These are phyloP conservation scores for Notechis scutatus DNA, from an alignment of 2,113 vertebrate species.

Conservation along the genomic window DNA sequence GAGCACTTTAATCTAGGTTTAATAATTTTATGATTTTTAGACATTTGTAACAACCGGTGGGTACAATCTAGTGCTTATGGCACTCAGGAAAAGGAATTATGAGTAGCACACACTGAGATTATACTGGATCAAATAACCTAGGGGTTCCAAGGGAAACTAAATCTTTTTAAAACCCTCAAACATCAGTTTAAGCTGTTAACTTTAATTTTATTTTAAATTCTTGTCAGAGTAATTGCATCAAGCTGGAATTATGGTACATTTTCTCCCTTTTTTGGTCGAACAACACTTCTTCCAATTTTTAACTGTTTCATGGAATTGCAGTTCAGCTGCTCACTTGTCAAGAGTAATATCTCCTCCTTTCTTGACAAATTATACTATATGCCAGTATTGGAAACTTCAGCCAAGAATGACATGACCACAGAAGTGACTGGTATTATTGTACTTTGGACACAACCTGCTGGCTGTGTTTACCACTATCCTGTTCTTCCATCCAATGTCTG, in stretches of 20 bases:
- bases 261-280: constrained; percentile 52
- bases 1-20: constrained; percentile 77
- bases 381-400: rapidly evolving
- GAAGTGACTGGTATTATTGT: constrained; percentile 1
- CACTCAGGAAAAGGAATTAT: constrained; percentile 71
- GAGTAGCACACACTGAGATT: constrained; percentile 66
- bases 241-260: constrained; percentile 71
- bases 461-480: neutral
- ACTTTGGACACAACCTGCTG: neutral
- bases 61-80: constrained; percentile 76
- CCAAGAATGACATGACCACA: neutral
- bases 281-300: constrained; percentile 56
- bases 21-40: constrained; percentile 76
- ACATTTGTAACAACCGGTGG: constrained; percentile 75
- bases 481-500: neutral
- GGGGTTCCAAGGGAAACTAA: constrained; percentile 80
- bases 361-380: neutral
- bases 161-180: constrained; percentile 79
- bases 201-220: constrained; percentile 83
- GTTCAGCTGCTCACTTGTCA: constrained; percentile 15
- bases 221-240: constrained; percentile 78
- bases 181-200: constrained; percentile 80
- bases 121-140: constrained; percentile 76
- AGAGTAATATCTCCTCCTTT: constrained; percentile 20
- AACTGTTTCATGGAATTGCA: constrained; percentile 59